Percentiles rank a stretch among this genome's conserved stretches.
Conservation (phyloP, 2,113 vertebrate genomes). For the Alethe castanea region DNA sequence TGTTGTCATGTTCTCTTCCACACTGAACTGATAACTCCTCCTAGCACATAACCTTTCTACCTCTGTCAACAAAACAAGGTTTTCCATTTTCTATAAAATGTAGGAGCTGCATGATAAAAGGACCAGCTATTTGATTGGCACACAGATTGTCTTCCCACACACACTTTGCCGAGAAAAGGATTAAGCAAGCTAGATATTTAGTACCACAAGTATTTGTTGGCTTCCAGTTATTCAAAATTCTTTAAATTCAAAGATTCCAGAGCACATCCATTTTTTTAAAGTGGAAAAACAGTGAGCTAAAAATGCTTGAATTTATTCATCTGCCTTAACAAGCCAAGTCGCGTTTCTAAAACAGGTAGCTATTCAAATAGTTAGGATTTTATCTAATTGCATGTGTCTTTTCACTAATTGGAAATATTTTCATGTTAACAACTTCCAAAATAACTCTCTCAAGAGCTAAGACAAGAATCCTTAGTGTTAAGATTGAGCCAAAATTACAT, state of each 20-base stretch:
- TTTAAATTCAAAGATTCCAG: constrained; percentile 25
- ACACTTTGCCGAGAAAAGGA: neutral
- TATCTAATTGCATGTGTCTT: neutral
- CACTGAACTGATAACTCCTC: neutral
- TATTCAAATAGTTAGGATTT: neutral
- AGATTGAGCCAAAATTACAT: neutral
- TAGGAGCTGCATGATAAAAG: neutral
- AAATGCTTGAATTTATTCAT: neutral
- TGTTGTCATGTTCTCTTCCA: neutral
- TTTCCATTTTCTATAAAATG: neutral
- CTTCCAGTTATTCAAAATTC: constrained; percentile 26
- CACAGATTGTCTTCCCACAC: neutral
- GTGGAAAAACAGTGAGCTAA: constrained; percentile 8
- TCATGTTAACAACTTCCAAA: neutral
- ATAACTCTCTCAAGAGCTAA: neutral
- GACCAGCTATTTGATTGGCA: neutral
- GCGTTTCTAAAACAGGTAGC: neutral
- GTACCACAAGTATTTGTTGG: constrained; percentile 21
- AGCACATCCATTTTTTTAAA: neutral
- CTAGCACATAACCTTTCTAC: neutral
- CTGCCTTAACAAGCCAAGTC: neutral
- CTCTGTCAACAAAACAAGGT: neutral
- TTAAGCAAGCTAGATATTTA: constrained; percentile 28
- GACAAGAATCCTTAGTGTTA: neutral
- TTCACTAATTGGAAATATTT: neutral